A percentile compares a stretch with the other conserved stretches of the same genome.
Conservation (phyloP, 2,113 vertebrate species). For the Microcebus ravelobensis region DNA sequence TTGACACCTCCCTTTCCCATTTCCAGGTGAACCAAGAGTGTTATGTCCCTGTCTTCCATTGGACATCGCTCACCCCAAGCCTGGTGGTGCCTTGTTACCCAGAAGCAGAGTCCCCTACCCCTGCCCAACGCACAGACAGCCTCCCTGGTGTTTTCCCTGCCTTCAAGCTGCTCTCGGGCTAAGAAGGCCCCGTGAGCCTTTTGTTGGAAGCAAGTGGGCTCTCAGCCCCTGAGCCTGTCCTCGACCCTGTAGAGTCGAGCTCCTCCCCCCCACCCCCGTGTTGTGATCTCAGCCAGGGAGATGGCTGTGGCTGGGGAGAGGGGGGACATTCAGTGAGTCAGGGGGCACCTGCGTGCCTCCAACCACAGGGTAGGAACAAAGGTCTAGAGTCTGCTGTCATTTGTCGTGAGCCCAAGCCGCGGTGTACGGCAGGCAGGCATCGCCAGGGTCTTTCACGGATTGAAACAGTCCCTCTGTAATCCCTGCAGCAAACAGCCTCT, state of each 20-base stretch:
- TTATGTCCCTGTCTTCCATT: neutral
- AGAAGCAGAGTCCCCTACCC: neutral
- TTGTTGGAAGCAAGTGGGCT: neutral
- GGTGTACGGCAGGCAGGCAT: neutral
- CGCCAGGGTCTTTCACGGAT: neutral
- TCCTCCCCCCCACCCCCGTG: no score
- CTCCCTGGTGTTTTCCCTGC: neutral
- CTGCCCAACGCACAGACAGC: neutral
- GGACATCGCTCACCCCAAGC: neutral
- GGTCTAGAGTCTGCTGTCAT: fast-evolving
- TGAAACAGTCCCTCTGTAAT: neutral
- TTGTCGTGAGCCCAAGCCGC: neutral
- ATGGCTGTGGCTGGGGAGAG: neutral
- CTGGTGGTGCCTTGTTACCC: fast-evolving
- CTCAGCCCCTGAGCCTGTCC: neutral
- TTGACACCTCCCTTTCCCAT: neutral
- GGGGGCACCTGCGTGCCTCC: neutral
- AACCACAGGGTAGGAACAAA: neutral
- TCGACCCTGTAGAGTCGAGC: neutral
- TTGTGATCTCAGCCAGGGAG: neutral
- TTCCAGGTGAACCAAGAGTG: neutral
- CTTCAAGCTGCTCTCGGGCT: neutral
- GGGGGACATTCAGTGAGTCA: neutral
- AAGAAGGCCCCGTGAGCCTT: neutral
- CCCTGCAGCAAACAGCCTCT: neutral